Evolutionary conservation across 2,797 vertebrate genomes (phyloP), one percentile per base, ranked within the genome.

Genomic region (Harpagifer antarcticus): DNA sequence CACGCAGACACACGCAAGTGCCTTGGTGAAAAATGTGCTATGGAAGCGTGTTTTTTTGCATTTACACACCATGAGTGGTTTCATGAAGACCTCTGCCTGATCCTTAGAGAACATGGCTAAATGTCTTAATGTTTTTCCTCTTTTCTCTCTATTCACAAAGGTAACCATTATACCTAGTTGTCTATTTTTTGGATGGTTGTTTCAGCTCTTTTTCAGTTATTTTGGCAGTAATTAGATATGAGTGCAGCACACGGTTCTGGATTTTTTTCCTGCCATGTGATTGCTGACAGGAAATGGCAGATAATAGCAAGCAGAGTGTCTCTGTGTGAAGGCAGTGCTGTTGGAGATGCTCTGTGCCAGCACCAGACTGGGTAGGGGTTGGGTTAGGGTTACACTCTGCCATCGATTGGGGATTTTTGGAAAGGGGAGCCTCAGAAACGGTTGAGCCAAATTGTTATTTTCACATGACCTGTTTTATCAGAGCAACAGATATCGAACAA

Each of bases 1-100:
- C 17, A 31, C 9, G 23, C 52, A 55, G 31, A 40, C 57, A 19
- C n/a, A 50, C 20, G 70, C 66, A 68, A 68, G 74, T 74, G 78
- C 78, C 68, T 59, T 72, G 65, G 54, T 87, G 82, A 88, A 88
- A 87, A 80, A 82, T 89, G 69, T 78, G 73, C 80, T 76, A 63
- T 69, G 65, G 73, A 79, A 82, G 69, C 84, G 84, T 72, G 84
- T 85, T 81, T 78, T 33, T 72, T 37, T 82, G 85, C 86, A 86
- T 86, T 79, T 81, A 12, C 9, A 16, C 20, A n/a, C 37, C 33
- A 11, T 5, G n/a, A 5, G n/a, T 1, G 10, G 10, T n/a, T 40
- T n/a, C 5, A 17, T 6, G 13, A 58, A 58, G 33, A 56, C 12
- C 49, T 52, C n/a, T 20, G 19, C 33, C 54, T n/a, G 54, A 40